Evolutionary conservation across 2,888 invertebrate genomes (phyloP).

Genomic region (Serrognathus titanus): DNA sequence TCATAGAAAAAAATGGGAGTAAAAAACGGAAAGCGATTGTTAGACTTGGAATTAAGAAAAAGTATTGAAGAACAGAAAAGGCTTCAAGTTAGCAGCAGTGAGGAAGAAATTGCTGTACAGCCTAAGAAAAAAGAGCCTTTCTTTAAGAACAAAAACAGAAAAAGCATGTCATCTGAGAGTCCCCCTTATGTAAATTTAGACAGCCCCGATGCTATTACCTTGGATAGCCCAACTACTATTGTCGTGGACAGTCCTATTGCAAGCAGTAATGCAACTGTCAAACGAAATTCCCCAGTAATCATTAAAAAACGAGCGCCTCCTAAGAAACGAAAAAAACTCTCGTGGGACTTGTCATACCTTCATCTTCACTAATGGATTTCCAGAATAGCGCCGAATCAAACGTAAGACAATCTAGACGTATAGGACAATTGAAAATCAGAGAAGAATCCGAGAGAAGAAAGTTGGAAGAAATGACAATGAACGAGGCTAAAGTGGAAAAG

Average conservation of each 20-base stretch:
- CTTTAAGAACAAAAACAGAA: no score
- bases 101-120: slow-evolving; percentile 39
- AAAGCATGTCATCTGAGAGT: no score
- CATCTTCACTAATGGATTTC: slow-evolving; percentile 35
- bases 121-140: no score
- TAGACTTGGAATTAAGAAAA: slow-evolving; percentile 40
- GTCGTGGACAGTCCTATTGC: background rate
- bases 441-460: slow-evolving; percentile 78
- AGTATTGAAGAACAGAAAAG: slow-evolving; percentile 55
- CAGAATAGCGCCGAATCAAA: slow-evolving; percentile 50
- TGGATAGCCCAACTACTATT: background rate
- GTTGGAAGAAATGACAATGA: slow-evolving; percentile 69
- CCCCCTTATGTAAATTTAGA: no score
- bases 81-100: slow-evolving; percentile 51
- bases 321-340: slow-evolving; percentile 36
- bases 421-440: slow-evolving; percentile 83
- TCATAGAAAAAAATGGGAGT: slow-evolving; percentile 24
- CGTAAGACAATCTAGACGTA: slow-evolving; percentile 77
- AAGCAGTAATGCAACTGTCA: background rate
- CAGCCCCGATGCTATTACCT: no score
- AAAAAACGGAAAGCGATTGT: slow-evolving; percentile 34
- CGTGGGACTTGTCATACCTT: slow-evolving; percentile 52
- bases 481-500: slow-evolving; percentile 56
- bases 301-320: slow-evolving; percentile 25
- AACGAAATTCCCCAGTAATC: background rate